phyloP scores from a whole-genome alignment of 2,113 vertebrate species.

The Thunnus thynnus region DNA sequence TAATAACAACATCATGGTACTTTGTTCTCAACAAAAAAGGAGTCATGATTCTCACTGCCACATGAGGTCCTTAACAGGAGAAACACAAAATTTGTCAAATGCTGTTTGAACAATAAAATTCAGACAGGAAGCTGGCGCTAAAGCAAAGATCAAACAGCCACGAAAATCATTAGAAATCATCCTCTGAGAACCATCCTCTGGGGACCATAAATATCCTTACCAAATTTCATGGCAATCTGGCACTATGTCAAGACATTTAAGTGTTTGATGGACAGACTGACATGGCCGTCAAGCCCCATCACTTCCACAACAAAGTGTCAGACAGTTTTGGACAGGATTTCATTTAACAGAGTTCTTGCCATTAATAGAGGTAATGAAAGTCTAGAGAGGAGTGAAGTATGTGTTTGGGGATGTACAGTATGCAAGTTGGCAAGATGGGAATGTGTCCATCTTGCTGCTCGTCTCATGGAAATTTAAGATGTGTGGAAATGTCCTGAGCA shows the following conservation, averaged over 20 bases:
- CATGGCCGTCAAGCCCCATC: not conserved
- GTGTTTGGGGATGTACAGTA: constrained; percentile 15
- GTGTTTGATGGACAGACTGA: not conserved
- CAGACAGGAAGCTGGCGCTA: not conserved
- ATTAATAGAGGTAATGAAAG: constrained; percentile 29
- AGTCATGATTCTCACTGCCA: not conserved
- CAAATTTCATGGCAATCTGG: not conserved
- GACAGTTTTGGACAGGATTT: not conserved
- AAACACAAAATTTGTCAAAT: not conserved
- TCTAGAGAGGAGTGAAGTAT: constrained; percentile 6
- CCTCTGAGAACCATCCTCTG: too few species aligned
- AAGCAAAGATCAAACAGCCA: not conserved
- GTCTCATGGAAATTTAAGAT: constrained; percentile 74
- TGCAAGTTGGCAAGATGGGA: constrained; percentile 39
- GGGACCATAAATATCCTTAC: not conserved
- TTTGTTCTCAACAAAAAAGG: too few species aligned
- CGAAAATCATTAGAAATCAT: not conserved
- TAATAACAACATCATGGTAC: too few species aligned
- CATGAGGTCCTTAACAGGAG: not conserved
- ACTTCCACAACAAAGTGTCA: not conserved
- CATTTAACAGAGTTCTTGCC: not conserved
- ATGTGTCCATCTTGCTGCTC: constrained; percentile 60
- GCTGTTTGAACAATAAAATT: not conserved
- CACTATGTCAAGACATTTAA: not conserved
- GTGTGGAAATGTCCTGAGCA: constrained; percentile 66